Evolutionary conservation across 2,113 vertebrate species (phyloP).

Genomic region (Clarias gariepinus): DNA sequence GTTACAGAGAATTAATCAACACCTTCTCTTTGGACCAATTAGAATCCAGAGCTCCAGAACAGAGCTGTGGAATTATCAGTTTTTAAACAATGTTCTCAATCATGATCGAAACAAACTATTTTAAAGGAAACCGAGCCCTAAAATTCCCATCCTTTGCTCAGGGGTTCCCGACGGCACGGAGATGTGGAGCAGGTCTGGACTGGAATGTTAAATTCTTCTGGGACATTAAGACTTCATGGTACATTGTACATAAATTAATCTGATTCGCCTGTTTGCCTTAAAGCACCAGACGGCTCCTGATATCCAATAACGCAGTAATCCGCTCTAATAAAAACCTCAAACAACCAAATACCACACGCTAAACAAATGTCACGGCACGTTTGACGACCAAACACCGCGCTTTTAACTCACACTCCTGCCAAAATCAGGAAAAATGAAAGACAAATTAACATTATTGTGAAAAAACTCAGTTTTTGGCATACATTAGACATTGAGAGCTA

Average conservation of each 20-base stretch:
- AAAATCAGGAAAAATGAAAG: neutral
- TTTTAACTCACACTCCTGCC: neutral
- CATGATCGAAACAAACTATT: neutral
- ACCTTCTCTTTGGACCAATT: neutral
- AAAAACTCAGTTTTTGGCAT: neutral
- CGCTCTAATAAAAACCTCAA: conserved; percentile 24
- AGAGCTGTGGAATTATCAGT: neutral
- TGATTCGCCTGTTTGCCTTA: conserved; percentile 25
- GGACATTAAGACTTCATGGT: neutral
- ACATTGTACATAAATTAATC: conserved; percentile 31
- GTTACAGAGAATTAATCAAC: neutral
- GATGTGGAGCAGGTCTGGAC: neutral
- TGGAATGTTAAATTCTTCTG: conserved; percentile 20
- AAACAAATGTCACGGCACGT: conserved; percentile 21
- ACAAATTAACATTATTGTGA: neutral
- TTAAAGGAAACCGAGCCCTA: neutral
- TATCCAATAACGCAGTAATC: conserved; percentile 28
- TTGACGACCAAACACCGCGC: neutral
- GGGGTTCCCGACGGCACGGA: neutral
- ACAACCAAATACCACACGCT: conserved; percentile 20
- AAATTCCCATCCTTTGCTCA: neutral
- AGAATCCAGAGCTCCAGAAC: neutral
- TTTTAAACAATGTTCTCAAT: neutral
- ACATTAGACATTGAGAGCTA: too few species aligned
- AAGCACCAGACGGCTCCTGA: conserved; percentile 22